Conservation (phyloP, 1,140 invertebrate species). For the Watersipora subatra region DNA sequence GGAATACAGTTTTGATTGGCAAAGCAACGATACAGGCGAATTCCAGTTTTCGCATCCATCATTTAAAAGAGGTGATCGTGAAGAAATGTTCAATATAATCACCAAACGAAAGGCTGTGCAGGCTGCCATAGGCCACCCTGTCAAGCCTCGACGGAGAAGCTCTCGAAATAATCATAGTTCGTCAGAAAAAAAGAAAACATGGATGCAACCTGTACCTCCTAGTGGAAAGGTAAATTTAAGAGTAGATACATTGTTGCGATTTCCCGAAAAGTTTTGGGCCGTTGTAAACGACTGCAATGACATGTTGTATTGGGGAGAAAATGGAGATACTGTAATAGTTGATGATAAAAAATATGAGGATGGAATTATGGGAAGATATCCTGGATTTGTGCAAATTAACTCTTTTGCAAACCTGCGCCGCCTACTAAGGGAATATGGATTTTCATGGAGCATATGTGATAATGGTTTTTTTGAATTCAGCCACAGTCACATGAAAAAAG, state of each 20-base stretch:
- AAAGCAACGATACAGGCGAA: constrained; percentile 10
- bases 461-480: constrained; percentile 15
- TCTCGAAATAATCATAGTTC: not conserved
- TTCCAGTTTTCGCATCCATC: constrained; percentile 19
- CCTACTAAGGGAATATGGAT: constrained; percentile 23
- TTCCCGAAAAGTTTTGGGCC: constrained; percentile 23
- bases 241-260: constrained; percentile 5
- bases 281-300: constrained; percentile 18
- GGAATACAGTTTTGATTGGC: constrained; percentile 23
- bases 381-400: constrained; percentile 23
- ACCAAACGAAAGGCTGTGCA: constrained; percentile 17
- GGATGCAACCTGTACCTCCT: not conserved
- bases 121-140: not conserved
- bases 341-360: constrained; percentile 16
- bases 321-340: constrained; percentile 13
- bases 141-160: not conserved
- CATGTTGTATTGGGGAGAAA: constrained; percentile 18
- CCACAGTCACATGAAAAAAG: constrained; percentile 17
- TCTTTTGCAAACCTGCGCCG: constrained; percentile 21
- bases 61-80: constrained; percentile 13
- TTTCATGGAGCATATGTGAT: constrained; percentile 17
- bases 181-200: not conserved
- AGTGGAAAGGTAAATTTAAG: not conserved
- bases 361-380: constrained; percentile 20
- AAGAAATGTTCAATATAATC: constrained; percentile 13